phyloP scores from a whole-genome alignment of 2,888 invertebrate species.

The Tipula unca region DNA sequence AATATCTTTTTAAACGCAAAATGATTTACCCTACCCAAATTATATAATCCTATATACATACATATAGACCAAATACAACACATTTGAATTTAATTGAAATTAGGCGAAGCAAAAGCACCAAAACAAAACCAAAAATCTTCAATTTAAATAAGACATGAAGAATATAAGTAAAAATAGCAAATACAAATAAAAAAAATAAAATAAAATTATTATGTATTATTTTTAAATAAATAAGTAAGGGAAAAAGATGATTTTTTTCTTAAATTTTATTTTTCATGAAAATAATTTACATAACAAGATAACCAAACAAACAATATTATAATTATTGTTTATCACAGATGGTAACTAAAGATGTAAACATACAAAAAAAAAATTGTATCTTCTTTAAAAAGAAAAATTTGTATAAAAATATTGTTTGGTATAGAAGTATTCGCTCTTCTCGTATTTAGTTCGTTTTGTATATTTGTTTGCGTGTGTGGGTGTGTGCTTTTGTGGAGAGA shows the following conservation, averaged over 20 bases:
- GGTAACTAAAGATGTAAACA: not conserved
- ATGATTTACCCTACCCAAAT: not conserved
- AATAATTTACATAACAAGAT: not conserved
- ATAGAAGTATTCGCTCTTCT: not conserved
- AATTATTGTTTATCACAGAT: not conserved
- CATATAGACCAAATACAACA: not conserved
- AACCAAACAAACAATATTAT: conserved; percentile 14
- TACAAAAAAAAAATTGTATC: not conserved
- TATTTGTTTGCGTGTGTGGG: not conserved
- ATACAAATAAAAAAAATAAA: not conserved
- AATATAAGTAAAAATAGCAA: not conserved
- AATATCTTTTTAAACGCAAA: not conserved
- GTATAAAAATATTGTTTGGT: not conserved
- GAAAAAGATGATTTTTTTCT: not conserved
- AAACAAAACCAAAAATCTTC: not conserved
- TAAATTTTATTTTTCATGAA: not conserved
- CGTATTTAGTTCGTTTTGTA: not conserved
- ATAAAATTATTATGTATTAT: not conserved
- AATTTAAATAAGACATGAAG: not conserved
- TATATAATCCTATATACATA: not conserved
- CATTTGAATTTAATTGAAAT: not conserved
- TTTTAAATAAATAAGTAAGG: not conserved
- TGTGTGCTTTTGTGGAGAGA: not conserved
- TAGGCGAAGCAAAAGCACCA: not conserved
- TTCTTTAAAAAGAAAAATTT: not conserved